Evolutionary conservation across 2,888 invertebrate species (phyloP).

Genomic region (Syrista parreyssii): DNA sequence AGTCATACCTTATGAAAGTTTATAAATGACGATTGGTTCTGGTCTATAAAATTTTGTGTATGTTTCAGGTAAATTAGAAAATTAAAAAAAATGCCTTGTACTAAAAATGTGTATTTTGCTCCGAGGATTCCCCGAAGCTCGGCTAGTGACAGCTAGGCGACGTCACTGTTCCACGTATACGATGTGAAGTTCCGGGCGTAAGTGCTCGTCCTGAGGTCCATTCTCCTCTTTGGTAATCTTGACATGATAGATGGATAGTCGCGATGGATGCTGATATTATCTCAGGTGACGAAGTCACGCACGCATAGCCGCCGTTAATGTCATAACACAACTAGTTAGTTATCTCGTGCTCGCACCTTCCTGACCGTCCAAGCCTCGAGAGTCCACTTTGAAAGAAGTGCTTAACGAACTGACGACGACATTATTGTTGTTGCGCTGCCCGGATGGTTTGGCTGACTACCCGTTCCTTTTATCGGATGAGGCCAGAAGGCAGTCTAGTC

Average conservation of each 20-base stretch:
- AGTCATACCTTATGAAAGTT: neutral
- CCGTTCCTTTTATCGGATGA: slow-evolving; percentile 58
- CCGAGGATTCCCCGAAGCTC: neutral
- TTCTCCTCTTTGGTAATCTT: slow-evolving; percentile 25
- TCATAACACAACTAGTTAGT: slow-evolving; percentile 32
- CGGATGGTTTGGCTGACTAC: slow-evolving; percentile 45
- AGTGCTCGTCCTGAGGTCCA: neutral
- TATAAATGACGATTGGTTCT: neutral
- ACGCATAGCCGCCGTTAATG: slow-evolving; percentile 26
- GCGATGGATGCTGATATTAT: slow-evolving; percentile 39
- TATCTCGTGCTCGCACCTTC: slow-evolving; percentile 37
- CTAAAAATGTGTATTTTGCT: neutral
- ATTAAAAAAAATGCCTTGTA: neutral
- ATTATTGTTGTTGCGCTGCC: slow-evolving; percentile 54
- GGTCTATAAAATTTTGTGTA: neutral
- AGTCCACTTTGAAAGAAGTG: slow-evolving; percentile 43
- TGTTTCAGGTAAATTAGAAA: neutral
- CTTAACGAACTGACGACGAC: slow-evolving; percentile 59
- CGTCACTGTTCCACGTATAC: neutral
- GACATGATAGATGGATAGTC: slow-evolving; percentile 40
- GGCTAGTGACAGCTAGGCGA: neutral
- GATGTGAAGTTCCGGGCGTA: neutral
- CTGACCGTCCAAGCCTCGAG: slow-evolving; percentile 9
- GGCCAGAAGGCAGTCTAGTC: slow-evolving; percentile 37
- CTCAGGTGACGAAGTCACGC: slow-evolving; percentile 49